phyloP scores from a whole-genome alignment of 1,140 invertebrate species.

The Kradibia gibbosae region DNA sequence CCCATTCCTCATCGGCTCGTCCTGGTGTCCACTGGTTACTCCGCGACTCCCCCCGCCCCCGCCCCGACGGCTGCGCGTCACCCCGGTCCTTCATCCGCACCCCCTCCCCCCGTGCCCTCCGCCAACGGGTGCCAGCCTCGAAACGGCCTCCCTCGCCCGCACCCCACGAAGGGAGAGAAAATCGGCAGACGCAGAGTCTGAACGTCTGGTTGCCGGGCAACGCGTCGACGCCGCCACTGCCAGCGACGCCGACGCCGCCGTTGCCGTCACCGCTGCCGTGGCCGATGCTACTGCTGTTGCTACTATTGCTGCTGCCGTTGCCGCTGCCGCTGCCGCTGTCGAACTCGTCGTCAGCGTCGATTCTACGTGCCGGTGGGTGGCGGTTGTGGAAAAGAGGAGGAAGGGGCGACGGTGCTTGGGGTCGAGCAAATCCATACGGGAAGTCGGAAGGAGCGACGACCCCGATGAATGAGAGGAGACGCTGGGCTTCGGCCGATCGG shows the following conservation, averaged over 20 bases:
- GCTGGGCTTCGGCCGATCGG: conserved; percentile 8
- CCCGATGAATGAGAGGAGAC: conserved; percentile 2
- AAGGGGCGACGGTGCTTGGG: no score
- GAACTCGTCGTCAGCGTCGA: background rate
- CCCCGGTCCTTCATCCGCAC: conserved; percentile 32
- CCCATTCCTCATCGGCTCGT: background rate
- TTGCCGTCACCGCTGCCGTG: background rate
- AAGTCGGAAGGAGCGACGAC: background rate
- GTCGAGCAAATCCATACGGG: conserved; percentile 29
- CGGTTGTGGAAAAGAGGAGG: no score
- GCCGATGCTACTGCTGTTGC: background rate
- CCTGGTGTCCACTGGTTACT: background rate
- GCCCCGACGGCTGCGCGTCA: background rate
- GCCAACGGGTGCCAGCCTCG: background rate
- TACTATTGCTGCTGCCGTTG: no score
- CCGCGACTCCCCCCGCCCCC: background rate
- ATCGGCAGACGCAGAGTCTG: conserved; percentile 32
- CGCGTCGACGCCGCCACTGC: conserved; percentile 50
- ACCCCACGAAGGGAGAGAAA: conserved; percentile 11
- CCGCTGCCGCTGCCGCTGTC: background rate
- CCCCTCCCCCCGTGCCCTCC: background rate
- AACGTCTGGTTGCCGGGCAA: conserved; percentile 65
- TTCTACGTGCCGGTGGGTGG: background rate
- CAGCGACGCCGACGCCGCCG: conserved; percentile 37
- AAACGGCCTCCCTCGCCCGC: background rate